Evolutionary conservation across 1,140 invertebrate genomes (phyloP).

Genomic region (Schmidtea mediterranea): DNA sequence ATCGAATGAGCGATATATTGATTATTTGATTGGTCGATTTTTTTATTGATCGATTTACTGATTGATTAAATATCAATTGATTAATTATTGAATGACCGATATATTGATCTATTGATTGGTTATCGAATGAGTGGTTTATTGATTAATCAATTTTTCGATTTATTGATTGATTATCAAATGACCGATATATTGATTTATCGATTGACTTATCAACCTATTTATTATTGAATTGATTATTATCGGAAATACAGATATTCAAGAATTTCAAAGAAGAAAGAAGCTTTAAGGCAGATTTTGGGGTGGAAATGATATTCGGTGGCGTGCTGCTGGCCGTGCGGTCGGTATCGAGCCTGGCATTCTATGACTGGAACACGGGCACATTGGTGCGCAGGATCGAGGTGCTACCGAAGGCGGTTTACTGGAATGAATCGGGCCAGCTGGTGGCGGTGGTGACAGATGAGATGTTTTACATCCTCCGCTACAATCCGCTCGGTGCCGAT

Average conservation of each 20-base stretch:
- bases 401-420: conserved; percentile 51
- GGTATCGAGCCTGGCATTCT: conserved; percentile 66
- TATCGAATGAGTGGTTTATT: no score
- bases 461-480: conserved; percentile 75
- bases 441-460: conserved; percentile 81
- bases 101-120: no score
- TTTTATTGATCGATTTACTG: no score
- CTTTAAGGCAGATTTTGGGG: conserved; percentile 73
- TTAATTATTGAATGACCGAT: no score
- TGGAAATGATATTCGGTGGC: conserved; percentile 68
- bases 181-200: no score
- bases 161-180: no score
- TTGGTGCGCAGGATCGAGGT: conserved; percentile 79
- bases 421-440: conserved; percentile 80
- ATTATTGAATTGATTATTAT: no score
- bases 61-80: no score
- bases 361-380: conserved; percentile 80
- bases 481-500: conserved; percentile 43
- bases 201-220: no score
- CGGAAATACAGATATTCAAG: conserved; percentile 59
- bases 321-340: conserved; percentile 73
- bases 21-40: no score
- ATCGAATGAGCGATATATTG: no score
- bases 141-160: no score
- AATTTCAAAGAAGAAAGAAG: conserved; percentile 89